Evolutionary conservation across 2,888 invertebrate species (phyloP).

Genomic region (Listrodromus nycthemerus): DNA sequence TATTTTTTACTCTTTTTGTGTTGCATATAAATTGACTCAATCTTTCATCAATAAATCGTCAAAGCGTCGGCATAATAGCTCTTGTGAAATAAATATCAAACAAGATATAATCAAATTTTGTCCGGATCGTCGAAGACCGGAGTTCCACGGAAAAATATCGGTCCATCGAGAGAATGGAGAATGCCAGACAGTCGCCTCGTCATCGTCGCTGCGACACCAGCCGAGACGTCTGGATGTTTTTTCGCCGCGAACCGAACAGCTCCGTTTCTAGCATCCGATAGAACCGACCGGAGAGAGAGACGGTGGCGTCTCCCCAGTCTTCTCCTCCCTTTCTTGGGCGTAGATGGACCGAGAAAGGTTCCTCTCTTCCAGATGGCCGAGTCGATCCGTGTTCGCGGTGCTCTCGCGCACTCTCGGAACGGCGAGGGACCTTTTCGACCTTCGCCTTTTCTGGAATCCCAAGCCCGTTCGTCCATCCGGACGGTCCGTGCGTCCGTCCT

Average conservation of each 20-base stretch:
- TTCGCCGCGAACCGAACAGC: slow-evolving; percentile 14
- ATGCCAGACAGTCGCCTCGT: slow-evolving; percentile 47
- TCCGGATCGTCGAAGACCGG: not conserved
- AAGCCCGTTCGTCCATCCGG: slow-evolving; percentile 50
- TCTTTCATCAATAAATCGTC: not conserved
- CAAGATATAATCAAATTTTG: not conserved
- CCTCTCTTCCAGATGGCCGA: slow-evolving; percentile 61
- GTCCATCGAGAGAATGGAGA: slow-evolving; percentile 11
- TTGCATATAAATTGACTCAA: too few species aligned
- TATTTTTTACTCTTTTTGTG: too few species aligned
- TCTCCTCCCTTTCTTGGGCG: slow-evolving; percentile 36
- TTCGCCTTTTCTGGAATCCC: slow-evolving; percentile 70
- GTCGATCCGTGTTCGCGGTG: slow-evolving; percentile 37
- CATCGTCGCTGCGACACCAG: slow-evolving; percentile 57
- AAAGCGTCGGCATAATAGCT: not conserved
- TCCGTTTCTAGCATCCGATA: slow-evolving; percentile 18
- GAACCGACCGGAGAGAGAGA: slow-evolving; percentile 15
- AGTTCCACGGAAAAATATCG: slow-evolving; percentile 13
- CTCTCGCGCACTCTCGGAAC: slow-evolving; percentile 13
- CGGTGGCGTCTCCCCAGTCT: slow-evolving; percentile 42
- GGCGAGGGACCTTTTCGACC: slow-evolving; percentile 63
- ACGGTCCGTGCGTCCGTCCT: slow-evolving; percentile 43
- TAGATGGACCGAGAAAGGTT: slow-evolving; percentile 27
- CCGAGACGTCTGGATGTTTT: slow-evolving; percentile 44
- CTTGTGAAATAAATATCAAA: not conserved